Evolutionary conservation across 2,797 vertebrate genomes (phyloP).

Genomic region (Halcyon smyrnensis): DNA sequence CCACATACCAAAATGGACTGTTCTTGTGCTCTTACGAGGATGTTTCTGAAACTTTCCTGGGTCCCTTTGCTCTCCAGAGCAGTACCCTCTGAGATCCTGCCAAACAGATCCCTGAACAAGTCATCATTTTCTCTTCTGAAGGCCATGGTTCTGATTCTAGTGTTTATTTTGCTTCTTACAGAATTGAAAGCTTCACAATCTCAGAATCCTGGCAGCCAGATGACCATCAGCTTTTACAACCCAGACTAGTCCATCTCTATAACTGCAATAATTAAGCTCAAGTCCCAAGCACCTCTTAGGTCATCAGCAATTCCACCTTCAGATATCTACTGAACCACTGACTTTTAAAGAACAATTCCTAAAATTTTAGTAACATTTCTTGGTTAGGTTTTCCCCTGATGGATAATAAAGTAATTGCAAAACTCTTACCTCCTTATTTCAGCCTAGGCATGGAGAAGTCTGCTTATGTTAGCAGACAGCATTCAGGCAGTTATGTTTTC

Average conservation of each 20-base stretch:
- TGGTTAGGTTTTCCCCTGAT: neutral
- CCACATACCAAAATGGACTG: neutral
- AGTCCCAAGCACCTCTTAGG: neutral
- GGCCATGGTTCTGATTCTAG: neutral
- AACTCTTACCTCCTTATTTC: neutral
- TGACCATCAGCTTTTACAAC: neutral
- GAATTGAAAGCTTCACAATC: neutral
- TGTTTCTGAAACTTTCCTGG: neutral
- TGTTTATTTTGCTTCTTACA: neutral
- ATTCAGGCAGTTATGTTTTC: neutral
- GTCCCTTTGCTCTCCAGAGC: neutral
- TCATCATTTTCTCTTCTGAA: neutral
- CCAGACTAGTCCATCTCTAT: neutral
- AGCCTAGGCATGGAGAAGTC: neutral
- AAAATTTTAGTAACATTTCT: neutral
- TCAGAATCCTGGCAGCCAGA: neutral
- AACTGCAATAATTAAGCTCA: neutral
- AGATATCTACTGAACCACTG: neutral
- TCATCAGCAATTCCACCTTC: neutral
- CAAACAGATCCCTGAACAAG: neutral
- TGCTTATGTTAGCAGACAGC: neutral
- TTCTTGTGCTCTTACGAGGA: neutral
- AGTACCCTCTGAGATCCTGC: neutral
- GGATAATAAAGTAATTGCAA: neutral
- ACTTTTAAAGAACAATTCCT: neutral